A percentile compares a stretch with the other conserved stretches of the same genome.
Evolutionary conservation across 2,797 vertebrate species (phyloP).

Genomic region (Argyrosomus regius): DNA sequence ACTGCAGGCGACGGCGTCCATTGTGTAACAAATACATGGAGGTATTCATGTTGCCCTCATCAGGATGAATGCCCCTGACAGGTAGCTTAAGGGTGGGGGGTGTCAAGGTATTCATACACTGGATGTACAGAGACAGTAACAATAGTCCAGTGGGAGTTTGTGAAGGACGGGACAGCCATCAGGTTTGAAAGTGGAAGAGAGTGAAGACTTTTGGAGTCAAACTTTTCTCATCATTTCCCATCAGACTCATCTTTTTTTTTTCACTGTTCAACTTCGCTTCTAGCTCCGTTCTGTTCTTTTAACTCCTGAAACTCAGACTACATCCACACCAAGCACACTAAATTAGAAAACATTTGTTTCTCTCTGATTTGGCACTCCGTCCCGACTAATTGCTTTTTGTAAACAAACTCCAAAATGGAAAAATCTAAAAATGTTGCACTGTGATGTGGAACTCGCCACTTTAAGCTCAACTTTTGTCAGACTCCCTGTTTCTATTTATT

Average conservation of each 20-base stretch:
- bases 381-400: no score
- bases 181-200: background rate
- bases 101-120: background rate
- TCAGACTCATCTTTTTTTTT: background rate
- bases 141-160: slow-evolving; percentile 15
- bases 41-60: slow-evolving; percentile 44
- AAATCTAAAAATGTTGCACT: background rate
- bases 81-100: background rate
- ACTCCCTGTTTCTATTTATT: no score
- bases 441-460: background rate
- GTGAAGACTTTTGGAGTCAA: background rate
- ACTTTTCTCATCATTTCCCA: background rate
- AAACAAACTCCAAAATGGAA: background rate
- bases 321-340: background rate
- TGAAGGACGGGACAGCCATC: slow-evolving; percentile 45
- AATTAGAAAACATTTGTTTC: background rate
- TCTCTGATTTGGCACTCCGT: background rate
- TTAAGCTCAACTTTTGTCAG: no score
- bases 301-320: no score
- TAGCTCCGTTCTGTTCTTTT: background rate
- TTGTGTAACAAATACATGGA: slow-evolving; percentile 45
- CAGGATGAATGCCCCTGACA: slow-evolving; percentile 36
- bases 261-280: no score
- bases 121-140: background rate
- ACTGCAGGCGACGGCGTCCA: slow-evolving; percentile 22